phyloP scores from a whole-genome alignment of 2,113 vertebrate genomes.

The Emydocephalus ijimae region DNA sequence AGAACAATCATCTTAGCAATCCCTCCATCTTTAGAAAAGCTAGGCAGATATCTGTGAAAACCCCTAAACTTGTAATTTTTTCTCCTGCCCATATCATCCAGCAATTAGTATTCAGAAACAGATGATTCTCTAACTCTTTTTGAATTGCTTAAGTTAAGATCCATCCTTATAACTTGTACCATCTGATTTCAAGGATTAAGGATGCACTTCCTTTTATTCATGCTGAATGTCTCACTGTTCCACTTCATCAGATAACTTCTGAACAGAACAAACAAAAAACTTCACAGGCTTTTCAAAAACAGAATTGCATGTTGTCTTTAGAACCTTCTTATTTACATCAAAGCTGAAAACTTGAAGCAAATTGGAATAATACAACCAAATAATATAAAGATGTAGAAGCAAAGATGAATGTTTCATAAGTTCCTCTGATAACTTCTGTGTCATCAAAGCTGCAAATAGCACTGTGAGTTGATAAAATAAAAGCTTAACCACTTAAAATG shows the following conservation, averaged over 20 bases:
- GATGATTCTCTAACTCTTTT: neutral
- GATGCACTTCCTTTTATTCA: neutral
- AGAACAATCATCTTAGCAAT: neutral
- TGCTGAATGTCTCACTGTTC: neutral
- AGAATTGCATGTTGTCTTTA: neutral
- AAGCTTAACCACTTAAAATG: conserved; percentile 32
- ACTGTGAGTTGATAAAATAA: neutral
- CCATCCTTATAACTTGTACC: neutral
- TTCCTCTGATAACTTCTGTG: neutral
- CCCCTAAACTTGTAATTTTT: neutral
- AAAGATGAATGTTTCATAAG: neutral
- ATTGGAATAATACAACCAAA: conserved; percentile 21
- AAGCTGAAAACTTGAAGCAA: conserved; percentile 20
- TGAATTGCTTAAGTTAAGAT: neutral
- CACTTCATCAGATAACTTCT: neutral
- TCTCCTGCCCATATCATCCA: neutral
- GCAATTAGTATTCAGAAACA: neutral
- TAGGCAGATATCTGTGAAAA: neutral
- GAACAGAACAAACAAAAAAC: neutral
- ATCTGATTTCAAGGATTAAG: neutral
- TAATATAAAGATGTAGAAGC: neutral
- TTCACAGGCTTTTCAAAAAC: neutral
- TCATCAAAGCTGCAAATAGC: conserved; percentile 46
- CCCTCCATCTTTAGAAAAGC: neutral
- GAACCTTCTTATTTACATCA: neutral